Evolutionary conservation across 2,888 invertebrate species (phyloP).

Genomic region (Ctena decussata): DNA sequence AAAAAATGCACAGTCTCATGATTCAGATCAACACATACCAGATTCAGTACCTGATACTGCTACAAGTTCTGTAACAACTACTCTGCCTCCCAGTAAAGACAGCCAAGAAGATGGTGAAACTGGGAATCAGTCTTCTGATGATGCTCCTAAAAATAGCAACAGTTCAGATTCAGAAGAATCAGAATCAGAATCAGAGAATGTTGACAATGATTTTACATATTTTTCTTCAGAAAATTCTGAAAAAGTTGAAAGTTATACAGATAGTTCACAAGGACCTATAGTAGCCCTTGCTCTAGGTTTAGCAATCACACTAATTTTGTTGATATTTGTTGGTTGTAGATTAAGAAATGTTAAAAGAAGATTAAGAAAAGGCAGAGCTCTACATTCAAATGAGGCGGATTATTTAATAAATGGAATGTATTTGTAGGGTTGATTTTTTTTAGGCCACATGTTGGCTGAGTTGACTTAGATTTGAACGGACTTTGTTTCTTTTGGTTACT

Average conservation of each 20-base stretch:
- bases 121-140: neutral
- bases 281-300: conserved; percentile 89
- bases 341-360: conserved; percentile 92
- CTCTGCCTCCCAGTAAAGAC: neutral
- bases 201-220: conserved; percentile 50
- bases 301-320: conserved; percentile 93
- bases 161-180: neutral
- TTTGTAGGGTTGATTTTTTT: too few species aligned
- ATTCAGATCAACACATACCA: too few species aligned
- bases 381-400: conserved; percentile 97
- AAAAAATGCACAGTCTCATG: too few species aligned
- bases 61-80: neutral
- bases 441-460: too few species aligned
- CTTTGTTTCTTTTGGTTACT: too few species aligned
- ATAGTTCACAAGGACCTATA: conserved; percentile 82
- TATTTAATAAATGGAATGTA: conserved; percentile 99
- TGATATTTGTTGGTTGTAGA: conserved; percentile 94
- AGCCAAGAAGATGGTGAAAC: conserved; percentile 17
- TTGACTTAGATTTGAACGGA: too few species aligned
- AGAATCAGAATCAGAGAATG: conserved; percentile 30
- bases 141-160: conserved; percentile 23
- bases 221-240: conserved; percentile 46
- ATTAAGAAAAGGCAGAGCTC: conserved; percentile 92
- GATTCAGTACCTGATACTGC: neutral
- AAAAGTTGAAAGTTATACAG: conserved; percentile 72